A percentile compares a stretch with the other conserved stretches of the same genome.
Evolutionary conservation across 2,888 invertebrate genomes (phyloP).

Genomic region (Lepeophtheirus nordmannii): DNA sequence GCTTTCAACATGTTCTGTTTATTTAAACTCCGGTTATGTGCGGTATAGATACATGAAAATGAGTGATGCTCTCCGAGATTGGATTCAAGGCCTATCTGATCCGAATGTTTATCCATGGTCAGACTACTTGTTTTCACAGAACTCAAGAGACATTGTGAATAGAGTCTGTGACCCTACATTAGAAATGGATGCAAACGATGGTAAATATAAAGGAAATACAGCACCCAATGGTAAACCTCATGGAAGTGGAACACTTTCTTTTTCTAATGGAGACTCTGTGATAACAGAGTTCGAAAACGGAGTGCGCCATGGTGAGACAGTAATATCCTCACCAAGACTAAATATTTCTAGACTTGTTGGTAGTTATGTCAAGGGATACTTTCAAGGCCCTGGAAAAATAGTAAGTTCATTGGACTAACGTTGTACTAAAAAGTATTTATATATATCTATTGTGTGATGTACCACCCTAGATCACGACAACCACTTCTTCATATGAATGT

Average conservation of each 20-base stretch:
- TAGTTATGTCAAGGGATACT: not conserved
- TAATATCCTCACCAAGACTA: slow-evolving; percentile 1
- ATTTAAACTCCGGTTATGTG: too few relatives aligned
- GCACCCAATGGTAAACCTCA: not conserved
- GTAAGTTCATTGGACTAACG: not conserved
- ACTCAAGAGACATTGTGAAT: too few relatives aligned
- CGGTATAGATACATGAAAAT: not conserved
- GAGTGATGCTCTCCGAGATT: not conserved
- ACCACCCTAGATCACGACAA: slow-evolving; percentile 1
- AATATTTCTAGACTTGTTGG: slow-evolving; percentile 15
- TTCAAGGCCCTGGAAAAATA: slow-evolving; percentile 3
- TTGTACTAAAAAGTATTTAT: not conserved
- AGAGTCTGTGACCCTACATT: not conserved
- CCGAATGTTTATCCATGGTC: not conserved
- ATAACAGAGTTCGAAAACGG: not conserved
- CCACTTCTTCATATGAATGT: slow-evolving; percentile 9
- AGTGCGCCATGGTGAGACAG: not conserved
- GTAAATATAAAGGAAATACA: not conserved
- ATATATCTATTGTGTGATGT: too few relatives aligned
- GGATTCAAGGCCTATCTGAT: not conserved
- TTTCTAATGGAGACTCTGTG: not conserved
- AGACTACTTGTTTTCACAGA: not conserved
- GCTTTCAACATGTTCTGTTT: too few relatives aligned
- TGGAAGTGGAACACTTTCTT: not conserved
- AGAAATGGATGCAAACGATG: not conserved